Conservation (phyloP, 2,113 vertebrate genomes). For the Gasterosteus aculeatus region DNA sequence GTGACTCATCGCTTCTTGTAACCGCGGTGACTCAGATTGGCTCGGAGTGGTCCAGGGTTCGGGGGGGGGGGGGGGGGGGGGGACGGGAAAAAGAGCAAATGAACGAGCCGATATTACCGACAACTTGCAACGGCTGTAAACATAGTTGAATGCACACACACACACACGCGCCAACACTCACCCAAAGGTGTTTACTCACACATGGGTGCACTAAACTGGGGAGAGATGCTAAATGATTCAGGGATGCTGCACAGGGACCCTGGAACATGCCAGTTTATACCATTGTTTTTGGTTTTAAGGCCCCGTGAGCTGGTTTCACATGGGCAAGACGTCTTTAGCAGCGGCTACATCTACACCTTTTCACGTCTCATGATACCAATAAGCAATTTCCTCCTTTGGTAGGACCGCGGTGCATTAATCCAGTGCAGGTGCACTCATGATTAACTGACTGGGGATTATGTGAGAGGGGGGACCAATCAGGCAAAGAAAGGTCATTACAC, state of each 20-base stretch:
- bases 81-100: background rate
- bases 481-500: constrained; percentile 74
- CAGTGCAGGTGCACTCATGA: constrained; percentile 56
- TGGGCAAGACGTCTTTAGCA: background rate
- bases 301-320: background rate
- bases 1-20: constrained; percentile 66
- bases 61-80: background rate
- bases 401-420: constrained; percentile 40
- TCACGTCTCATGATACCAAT: constrained; percentile 34
- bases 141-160: constrained; percentile 13
- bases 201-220: background rate
- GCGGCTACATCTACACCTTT: background rate
- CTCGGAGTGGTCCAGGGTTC: constrained; percentile 20
- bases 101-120: constrained; percentile 8
- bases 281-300: background rate
- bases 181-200: constrained; percentile 27
- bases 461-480: constrained; percentile 57
- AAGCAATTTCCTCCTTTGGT: constrained; percentile 37
- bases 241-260: background rate
- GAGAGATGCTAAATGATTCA: constrained; percentile 31
- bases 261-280: constrained; percentile 6
- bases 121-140: constrained; percentile 16
- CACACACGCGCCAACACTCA: background rate
- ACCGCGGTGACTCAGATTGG: constrained; percentile 44
- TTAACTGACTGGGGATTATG: constrained; percentile 67